Conservation (phyloP, 2,113 vertebrate species). For the human region DNA sequence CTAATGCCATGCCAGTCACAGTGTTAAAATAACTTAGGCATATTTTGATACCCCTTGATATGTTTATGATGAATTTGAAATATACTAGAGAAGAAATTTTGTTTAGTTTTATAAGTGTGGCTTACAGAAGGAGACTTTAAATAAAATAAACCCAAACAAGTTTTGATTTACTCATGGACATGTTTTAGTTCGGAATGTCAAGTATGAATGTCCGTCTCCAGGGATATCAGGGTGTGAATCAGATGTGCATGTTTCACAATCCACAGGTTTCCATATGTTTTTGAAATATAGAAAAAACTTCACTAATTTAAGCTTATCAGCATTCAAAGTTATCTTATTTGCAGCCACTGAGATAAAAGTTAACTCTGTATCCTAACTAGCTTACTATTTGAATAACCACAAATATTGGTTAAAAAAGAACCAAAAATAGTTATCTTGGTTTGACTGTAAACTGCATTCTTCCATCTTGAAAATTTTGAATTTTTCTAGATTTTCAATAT, state of each 20-base stretch:
- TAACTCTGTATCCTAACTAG: slow-evolving; percentile 52
- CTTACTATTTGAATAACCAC: slow-evolving; percentile 59
- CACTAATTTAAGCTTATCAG: slow-evolving; percentile 10
- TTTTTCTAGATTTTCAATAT: slow-evolving; percentile 21
- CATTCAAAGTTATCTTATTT: neutral
- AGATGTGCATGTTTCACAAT: neutral
- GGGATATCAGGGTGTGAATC: neutral
- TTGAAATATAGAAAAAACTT: slow-evolving; percentile 35
- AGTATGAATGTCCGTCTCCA: neutral
- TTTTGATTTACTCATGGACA: neutral
- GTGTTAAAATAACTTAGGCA: too few relatives aligned
- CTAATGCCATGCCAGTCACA: too few relatives aligned
- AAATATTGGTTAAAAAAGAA: neutral
- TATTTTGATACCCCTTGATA: too few relatives aligned
- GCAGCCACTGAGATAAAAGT: slow-evolving; percentile 25
- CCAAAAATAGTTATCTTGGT: neutral
- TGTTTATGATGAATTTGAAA: too few relatives aligned
- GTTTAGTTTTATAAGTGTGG: too few relatives aligned
- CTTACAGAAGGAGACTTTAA: too few relatives aligned
- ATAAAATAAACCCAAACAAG: neutral
- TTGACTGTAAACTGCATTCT: slow-evolving; percentile 37
- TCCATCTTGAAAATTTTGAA: slow-evolving; percentile 28
- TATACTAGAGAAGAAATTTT: too few relatives aligned
- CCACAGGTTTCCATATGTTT: neutral
- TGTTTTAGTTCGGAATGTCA: neutral